Base-by-base conservation (phyloP, 2,888 invertebrate species). In the Ophion obscuratus region DNA sequence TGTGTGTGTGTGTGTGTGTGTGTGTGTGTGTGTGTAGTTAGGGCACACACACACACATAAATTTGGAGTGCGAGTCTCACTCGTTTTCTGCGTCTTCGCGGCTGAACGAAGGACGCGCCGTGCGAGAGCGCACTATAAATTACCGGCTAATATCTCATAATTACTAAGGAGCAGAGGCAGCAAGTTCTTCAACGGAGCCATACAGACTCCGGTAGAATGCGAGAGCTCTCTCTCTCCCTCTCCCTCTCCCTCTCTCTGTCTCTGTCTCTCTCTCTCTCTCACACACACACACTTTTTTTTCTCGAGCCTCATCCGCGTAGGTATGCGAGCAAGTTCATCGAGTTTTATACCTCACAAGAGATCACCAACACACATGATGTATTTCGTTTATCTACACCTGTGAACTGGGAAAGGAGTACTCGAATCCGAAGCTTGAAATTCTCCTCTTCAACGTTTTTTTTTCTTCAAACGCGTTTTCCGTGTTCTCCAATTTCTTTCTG, bases 61-160 rank as follows among this genome's bases (percentile, higher is more conserved):
- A 66, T 74, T 14, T 67, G 1, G 61, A 73, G 79, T 74, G 81
- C 83, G 87, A 86, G 87, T 86, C 86, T 81, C 83, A 86, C 81
- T 81, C 81, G 66, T 61, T 76, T 79, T 73, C 40, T 44, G 62
- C 71, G 68, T 80, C 73, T 62, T 40, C 11, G 66, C 61, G n/a
- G 71, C 62, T 73, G 47, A 62, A 82, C 84, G 88, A 88, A 90
- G 89, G 90, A 90, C 90, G 89, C 80, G 73, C 75, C 88, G 85
- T n/a, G 62, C 71, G 70, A 79, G 86, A 90, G 90, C 90, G 88
- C 89, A 90, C 91, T 90, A 92, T 92, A 92, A 92, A 92, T 92
- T 92, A 92, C 90, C 88, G 91, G 89, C 91, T 92, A 92, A 92
- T 92, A 92, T 92, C 92, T 92, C 92, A 91, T 92, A 92, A 92